Percentiles rank a stretch among this genome's conserved stretches.
Conservation (phyloP, 2,797 vertebrate species). For the Malurus leucopterus region DNA sequence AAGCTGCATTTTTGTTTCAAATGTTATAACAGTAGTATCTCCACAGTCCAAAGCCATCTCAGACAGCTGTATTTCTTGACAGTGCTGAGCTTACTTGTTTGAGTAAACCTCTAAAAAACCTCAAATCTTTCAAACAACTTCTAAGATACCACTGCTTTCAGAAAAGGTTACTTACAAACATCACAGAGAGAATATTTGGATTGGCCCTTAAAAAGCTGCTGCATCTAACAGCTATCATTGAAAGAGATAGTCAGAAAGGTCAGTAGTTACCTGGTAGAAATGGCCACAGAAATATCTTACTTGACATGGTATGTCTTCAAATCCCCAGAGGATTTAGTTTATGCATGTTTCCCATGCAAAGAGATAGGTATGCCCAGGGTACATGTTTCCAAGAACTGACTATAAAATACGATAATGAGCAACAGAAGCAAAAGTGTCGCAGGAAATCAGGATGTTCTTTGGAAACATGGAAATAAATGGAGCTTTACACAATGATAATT, state of each 20-base stretch:
- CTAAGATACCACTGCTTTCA: not conserved
- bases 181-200: not conserved
- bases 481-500: not conserved
- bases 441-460: not conserved
- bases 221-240: not conserved
- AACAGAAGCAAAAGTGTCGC: not conserved
- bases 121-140: not conserved
- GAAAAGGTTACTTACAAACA: not conserved
- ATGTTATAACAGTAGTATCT: not conserved
- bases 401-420: conserved; percentile 3
- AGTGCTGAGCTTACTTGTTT: not conserved
- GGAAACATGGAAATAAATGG: not conserved
- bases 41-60: not conserved
- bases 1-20: not conserved
- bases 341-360: not conserved
- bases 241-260: not conserved
- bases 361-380: not conserved
- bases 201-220: not conserved
- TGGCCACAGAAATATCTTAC: not conserved
- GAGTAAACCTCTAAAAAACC: not conserved
- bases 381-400: not conserved
- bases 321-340: not conserved
- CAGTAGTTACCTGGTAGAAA: not conserved
- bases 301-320: not conserved
- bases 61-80: not conserved